A percentile compares a stretch with the other conserved stretches of the same genome.
phyloP scores from a whole-genome alignment of 1,140 invertebrate genomes.

The Manduca sexta region DNA sequence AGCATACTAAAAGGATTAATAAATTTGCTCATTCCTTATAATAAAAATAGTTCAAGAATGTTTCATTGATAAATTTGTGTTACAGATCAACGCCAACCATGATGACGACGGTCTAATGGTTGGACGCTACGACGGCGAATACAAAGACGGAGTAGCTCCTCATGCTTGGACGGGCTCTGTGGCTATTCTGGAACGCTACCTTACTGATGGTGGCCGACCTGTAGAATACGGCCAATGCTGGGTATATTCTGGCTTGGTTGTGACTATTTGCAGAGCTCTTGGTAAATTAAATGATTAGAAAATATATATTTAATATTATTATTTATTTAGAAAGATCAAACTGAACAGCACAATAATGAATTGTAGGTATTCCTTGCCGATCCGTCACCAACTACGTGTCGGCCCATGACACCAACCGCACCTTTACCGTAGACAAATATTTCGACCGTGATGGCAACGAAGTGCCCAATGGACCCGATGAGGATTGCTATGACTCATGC shows the following conservation, averaged over 20 bases:
- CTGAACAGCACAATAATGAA: neutral
- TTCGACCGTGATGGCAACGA: constrained; percentile 77
- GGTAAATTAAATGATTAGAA: constrained; percentile 52
- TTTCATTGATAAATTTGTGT: constrained; percentile 3
- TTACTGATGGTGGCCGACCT: constrained; percentile 75
- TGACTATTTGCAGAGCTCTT: constrained; percentile 77
- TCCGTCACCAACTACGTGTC: constrained; percentile 85
- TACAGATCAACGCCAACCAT: constrained; percentile 73
- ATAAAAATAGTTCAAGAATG: neutral
- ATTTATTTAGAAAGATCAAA: neutral
- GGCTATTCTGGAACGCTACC: constrained; percentile 80
- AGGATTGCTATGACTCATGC: constrained; percentile 75
- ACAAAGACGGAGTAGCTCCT: constrained; percentile 78
- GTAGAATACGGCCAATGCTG: constrained; percentile 90
- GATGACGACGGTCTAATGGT: constrained; percentile 81
- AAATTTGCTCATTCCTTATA: neutral
- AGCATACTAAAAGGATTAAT: constrained; percentile 27
- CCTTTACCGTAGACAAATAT: constrained; percentile 82
- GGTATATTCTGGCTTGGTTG: constrained; percentile 84
- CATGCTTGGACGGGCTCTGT: constrained; percentile 81
- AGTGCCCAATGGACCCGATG: constrained; percentile 76
- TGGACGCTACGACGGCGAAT: constrained; percentile 83
- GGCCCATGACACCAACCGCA: constrained; percentile 84
- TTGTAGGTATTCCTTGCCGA: constrained; percentile 80
- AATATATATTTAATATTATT: no score